phyloP scores from a whole-genome alignment of 2,888 invertebrate genomes.

The Miltochrista miniata region DNA sequence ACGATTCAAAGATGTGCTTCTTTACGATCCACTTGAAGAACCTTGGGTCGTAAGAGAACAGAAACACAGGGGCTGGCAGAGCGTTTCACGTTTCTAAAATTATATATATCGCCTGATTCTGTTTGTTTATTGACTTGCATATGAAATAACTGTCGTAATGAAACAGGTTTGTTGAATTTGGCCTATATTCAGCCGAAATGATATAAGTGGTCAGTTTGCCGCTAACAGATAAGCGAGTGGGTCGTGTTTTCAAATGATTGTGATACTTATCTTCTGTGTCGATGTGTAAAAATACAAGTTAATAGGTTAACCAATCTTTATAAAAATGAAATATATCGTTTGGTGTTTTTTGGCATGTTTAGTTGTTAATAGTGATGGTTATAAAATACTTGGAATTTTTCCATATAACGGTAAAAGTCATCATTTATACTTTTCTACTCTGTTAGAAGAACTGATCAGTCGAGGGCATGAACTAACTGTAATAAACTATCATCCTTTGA shows the following conservation, averaged over 20 bases:
- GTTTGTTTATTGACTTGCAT: no score
- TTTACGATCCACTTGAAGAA: no score
- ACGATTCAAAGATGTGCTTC: no score
- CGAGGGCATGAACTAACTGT: conserved; percentile 56
- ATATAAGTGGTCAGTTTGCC: not conserved
- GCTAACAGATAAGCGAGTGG: not conserved
- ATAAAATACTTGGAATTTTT: conserved; percentile 47
- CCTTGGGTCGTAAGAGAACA: no score
- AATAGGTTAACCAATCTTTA: no score
- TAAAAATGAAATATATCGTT: not conserved
- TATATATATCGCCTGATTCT: no score
- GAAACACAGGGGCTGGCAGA: no score
- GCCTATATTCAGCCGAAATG: not conserved
- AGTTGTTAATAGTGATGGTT: conserved; percentile 16
- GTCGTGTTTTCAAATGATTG: not conserved
- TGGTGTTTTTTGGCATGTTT: conserved; percentile 6
- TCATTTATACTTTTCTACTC: conserved; percentile 29
- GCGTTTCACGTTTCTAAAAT: no score
- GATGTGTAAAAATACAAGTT: no score
- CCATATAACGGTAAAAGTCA: conserved; percentile 51
- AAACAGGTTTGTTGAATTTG: not conserved
- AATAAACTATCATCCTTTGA: conserved; percentile 53
- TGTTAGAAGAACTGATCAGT: conserved; percentile 45
- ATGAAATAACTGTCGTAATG: not conserved
- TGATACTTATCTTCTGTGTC: not conserved